phyloP scores from a whole-genome alignment of 1,140 invertebrate genomes.

The Drosophila bocki region DNA sequence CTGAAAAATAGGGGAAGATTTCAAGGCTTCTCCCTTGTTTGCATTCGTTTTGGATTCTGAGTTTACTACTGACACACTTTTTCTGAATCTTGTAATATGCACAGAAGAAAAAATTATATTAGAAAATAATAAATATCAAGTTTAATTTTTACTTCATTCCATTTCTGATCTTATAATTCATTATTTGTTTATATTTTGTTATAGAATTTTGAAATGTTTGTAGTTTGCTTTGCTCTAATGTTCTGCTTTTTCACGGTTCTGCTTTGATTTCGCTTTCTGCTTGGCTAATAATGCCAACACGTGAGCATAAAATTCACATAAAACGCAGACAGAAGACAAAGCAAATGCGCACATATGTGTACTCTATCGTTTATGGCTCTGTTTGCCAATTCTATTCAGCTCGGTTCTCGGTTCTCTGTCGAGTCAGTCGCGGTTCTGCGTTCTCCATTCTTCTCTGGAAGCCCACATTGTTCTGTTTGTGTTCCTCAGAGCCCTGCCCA shows the following conservation, averaged over 20 bases:
- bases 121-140: neutral
- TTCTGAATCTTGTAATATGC: neutral
- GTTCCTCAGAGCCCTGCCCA: constrained; percentile 57
- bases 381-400: constrained; percentile 58
- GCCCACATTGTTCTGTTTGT: constrained; percentile 17
- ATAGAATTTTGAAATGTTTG: neutral
- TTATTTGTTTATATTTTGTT: constrained; percentile 3
- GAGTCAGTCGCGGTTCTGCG: neutral
- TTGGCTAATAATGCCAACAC: constrained; percentile 54
- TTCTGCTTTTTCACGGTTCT: constrained; percentile 5
- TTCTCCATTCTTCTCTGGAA: constrained; percentile 18
- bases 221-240: constrained; percentile 8
- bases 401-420: neutral
- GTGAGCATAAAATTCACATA: constrained; percentile 77
- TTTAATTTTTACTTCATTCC: neutral
- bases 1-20: neutral
- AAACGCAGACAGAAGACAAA: constrained; percentile 48
- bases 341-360: constrained; percentile 68
- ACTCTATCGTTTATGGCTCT: constrained; percentile 52
- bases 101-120: neutral
- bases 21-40: constrained; percentile 32
- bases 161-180: neutral
- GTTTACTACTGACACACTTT: constrained; percentile 53
- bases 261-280: constrained; percentile 20
- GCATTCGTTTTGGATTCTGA: constrained; percentile 16